phyloP scores from a whole-genome alignment of 2,113 vertebrate genomes.

The Microcebus tavaratra region DNA sequence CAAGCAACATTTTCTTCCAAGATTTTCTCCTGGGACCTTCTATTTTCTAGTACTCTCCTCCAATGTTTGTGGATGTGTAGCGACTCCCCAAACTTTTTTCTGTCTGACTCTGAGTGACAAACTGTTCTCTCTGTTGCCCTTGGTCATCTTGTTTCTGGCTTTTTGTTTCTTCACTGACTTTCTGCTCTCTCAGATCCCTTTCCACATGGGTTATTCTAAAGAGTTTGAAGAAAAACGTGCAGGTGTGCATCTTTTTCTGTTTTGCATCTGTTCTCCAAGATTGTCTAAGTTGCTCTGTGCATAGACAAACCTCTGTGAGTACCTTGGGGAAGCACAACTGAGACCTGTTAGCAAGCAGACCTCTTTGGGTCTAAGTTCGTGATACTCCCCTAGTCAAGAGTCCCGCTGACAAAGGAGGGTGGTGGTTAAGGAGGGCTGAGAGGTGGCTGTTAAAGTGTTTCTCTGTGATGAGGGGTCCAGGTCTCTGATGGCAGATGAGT shows the following conservation, averaged over 20 bases:
- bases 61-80: background rate
- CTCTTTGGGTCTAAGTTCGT: background rate
- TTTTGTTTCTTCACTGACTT: background rate
- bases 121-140: background rate
- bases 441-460: background rate
- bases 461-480: background rate
- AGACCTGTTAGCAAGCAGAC: background rate
- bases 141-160: background rate
- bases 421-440: background rate
- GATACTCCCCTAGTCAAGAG: background rate
- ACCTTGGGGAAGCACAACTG: background rate
- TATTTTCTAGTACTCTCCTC: background rate
- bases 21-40: background rate
- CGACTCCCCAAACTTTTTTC: background rate
- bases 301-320: background rate
- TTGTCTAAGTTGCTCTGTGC: conserved; percentile 37
- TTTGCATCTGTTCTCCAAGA: conserved; percentile 53
- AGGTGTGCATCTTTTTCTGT: background rate
- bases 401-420: background rate
- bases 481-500: background rate
- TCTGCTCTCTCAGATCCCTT: background rate
- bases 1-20: background rate
- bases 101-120: background rate
- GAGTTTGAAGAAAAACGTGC: conserved; percentile 52
- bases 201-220: background rate